These are phyloP conservation scores for Podotricha telesiphe DNA, from an alignment of 2,888 invertebrate genomes.

Conservation along the genomic window DNA sequence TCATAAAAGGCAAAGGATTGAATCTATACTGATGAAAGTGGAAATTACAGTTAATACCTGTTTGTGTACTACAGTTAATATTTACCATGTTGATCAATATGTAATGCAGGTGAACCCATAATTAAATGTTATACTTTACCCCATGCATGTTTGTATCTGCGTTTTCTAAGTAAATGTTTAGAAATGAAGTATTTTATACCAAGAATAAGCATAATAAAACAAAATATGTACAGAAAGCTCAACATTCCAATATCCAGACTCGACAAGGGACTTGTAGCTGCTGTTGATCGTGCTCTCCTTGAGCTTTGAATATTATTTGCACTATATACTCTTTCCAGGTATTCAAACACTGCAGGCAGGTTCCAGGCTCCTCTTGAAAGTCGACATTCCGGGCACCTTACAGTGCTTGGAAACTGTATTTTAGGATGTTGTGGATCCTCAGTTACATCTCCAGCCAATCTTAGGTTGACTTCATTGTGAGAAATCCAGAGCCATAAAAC, in stretches of 20 bases:
- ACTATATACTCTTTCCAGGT: constrained; percentile 82
- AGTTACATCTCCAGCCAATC: constrained; percentile 92
- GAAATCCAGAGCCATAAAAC: constrained; percentile 97
- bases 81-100: not conserved
- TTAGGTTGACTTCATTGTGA: constrained; percentile 96
- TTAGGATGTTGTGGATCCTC: constrained; percentile 97
- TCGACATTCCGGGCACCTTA: constrained; percentile 88
- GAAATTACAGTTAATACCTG: not conserved
- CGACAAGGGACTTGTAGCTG: constrained; percentile 82
- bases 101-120: not conserved
- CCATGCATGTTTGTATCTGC: constrained; percentile 87
- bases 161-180: constrained; percentile 88
- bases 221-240: constrained; percentile 89
- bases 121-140: constrained; percentile 85
- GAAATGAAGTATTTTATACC: constrained; percentile 90
- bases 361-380: constrained; percentile 85
- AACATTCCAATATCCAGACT: constrained; percentile 89
- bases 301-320: constrained; percentile 58
- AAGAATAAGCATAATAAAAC: constrained; percentile 88
- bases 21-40: not conserved
- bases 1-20: not conserved
- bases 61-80: not conserved
- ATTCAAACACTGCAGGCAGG: constrained; percentile 84
- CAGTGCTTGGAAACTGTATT: constrained; percentile 90
- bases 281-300: constrained; percentile 54